Evolutionary conservation across 1,140 invertebrate genomes (phyloP).

Genomic region (Drosophila bipectinata): DNA sequence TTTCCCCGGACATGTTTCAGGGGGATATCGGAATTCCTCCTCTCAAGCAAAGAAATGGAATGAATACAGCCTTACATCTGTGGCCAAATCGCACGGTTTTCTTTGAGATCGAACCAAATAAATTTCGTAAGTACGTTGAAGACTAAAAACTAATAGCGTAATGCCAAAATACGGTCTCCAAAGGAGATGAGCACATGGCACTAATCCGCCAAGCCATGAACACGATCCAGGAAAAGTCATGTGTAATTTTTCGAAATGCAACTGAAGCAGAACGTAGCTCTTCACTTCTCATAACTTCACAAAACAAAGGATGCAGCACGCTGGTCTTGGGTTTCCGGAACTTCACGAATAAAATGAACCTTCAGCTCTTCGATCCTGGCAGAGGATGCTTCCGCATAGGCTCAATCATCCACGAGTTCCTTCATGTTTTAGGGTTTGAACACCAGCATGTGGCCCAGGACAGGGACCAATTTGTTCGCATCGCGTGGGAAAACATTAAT

Average conservation of each 20-base stretch:
- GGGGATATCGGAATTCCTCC: constrained; percentile 33
- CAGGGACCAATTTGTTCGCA: constrained; percentile 85
- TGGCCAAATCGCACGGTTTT: constrained; percentile 87
- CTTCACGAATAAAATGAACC: constrained; percentile 84
- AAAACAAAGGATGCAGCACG: constrained; percentile 79
- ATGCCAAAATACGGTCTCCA: not conserved
- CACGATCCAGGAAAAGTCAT: constrained; percentile 14
- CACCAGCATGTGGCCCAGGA: constrained; percentile 87
- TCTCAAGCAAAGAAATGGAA: constrained; percentile 84
- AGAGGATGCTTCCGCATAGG: constrained; percentile 85
- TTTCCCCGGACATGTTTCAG: constrained; percentile 17
- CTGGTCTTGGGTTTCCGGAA: constrained; percentile 84
- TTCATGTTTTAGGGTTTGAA: constrained; percentile 86
- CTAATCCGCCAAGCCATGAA: constrained; percentile 20
- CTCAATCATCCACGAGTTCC: constrained; percentile 87
- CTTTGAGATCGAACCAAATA: constrained; percentile 85
- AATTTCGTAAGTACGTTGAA: constrained; percentile 24
- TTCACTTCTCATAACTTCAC: constrained; percentile 24
- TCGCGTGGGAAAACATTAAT: constrained; percentile 86
- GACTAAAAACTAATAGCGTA: not conserved
- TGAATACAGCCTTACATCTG: constrained; percentile 85
- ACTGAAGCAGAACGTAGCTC: not conserved
- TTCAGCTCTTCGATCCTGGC: constrained; percentile 82
- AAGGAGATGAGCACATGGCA: constrained; percentile 6
- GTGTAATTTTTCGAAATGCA: constrained; percentile 27